Evolutionary conservation across 2,113 vertebrate genomes (phyloP), one percentile per base, ranked within the genome.

Genomic region (Phodopus roborovskii): DNA sequence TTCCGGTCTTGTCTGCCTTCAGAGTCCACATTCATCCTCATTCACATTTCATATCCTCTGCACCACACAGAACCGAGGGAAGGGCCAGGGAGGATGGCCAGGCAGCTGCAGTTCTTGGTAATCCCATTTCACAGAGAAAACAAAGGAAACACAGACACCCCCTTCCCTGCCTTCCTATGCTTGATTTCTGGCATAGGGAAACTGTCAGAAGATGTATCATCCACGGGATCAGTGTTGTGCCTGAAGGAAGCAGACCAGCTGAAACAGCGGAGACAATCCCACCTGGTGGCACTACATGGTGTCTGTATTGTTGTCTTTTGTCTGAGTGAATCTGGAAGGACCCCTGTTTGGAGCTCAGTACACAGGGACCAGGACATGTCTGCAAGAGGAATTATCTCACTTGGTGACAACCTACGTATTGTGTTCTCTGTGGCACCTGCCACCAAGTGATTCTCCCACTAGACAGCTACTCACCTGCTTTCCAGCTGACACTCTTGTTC

Each of bases 391-490:
- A 73, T 24, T 2, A 28, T 13, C 36, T 36, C 70, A 6, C 39
- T 60, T 22, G 42, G 15, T n/a, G n/a, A 11, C 42, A 68, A 17
- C 74, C 39, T 45, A 39, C 28, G 33, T 24, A 22, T 0, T 36
- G 33, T 86, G 62, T 94, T 36, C 70, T 9, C 2, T 0, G 4
- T 33, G 56, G 94, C 83, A 79, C 56, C 64, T 20, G 28, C 10
- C 5, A 10, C 1, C 13, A 0, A 1, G 56, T 16, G 71, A 33
- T 45, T 36, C 39, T 75, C 13, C 22, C 39, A 56, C 22, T 0
- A 60, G 33, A 45, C 1, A 89, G 66, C 33, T 39, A 28, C 48
- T 93, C 53, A 1, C 39, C 45, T 91, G 6, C 30, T 36, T 81
- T 73, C 68, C 26, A 20, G 22, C 36, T 30, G 33, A 95, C 56